phyloP scores from a whole-genome alignment of 2,113 vertebrate species.

The Paracanthobrama guichenoti region DNA sequence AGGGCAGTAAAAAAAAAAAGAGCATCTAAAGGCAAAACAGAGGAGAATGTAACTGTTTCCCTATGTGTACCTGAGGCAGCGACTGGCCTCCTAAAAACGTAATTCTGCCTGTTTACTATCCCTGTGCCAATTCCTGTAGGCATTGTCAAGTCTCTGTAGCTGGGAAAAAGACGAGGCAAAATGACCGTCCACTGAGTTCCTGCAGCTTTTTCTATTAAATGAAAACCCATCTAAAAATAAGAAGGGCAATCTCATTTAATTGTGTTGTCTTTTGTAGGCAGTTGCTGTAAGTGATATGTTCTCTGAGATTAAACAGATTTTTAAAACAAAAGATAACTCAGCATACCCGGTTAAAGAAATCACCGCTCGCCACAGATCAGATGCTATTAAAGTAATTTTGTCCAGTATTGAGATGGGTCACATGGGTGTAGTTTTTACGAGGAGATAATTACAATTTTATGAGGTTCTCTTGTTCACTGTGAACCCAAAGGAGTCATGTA shows the following conservation, averaged over 20 bases:
- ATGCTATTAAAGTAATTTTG: neutral
- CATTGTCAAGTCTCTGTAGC: neutral
- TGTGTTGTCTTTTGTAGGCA: neutral
- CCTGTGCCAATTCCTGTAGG: neutral
- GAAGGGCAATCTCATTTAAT: neutral
- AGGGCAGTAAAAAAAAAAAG: conserved; percentile 33
- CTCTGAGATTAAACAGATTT: neutral
- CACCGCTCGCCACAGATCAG: too few relatives aligned
- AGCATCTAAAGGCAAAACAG: conserved; percentile 34
- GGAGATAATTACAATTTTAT: neutral
- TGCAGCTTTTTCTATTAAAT: neutral
- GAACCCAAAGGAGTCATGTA: neutral
- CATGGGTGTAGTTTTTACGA: neutral
- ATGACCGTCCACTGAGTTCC: neutral
- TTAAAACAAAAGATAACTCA: too few relatives aligned
- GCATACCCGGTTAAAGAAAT: too few relatives aligned
- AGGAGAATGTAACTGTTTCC: conserved; percentile 62
- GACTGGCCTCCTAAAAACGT: conserved; percentile 56
- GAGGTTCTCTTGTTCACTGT: conserved; percentile 1
- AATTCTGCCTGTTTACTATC: conserved; percentile 15
- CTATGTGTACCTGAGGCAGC: conserved; percentile 63
- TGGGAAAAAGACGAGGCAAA: neutral
- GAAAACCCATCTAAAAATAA: neutral
- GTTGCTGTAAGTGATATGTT: neutral
- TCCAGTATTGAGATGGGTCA: neutral